Conservation (phyloP, 2,797 vertebrate species). For the Coracias cyanogaster region DNA sequence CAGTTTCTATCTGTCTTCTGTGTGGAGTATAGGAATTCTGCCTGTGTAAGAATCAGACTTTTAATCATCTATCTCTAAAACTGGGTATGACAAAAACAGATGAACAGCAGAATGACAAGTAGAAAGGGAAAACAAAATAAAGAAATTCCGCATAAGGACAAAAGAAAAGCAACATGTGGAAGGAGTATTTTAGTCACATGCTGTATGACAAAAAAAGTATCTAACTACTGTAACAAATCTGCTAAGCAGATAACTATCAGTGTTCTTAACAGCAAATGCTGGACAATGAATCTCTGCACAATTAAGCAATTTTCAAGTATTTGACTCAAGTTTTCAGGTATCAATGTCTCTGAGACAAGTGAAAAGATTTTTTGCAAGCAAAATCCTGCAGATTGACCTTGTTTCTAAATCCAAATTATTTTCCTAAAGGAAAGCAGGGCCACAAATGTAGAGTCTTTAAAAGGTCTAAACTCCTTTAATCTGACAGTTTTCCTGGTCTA, state of each 20-base stretch:
- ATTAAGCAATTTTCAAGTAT: not conserved
- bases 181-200: not conserved
- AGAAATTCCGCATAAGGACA: not conserved
- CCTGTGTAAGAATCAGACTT: not conserved
- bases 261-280: not conserved
- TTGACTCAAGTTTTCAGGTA: not conserved
- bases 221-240: not conserved
- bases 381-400: not conserved
- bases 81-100: not conserved
- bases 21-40: not conserved
- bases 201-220: not conserved
- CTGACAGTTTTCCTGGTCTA: not conserved
- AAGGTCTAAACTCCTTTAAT: not conserved
- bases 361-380: not conserved
- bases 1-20: not conserved
- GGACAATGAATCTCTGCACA: not conserved
- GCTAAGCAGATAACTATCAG: not conserved
- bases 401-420: not conserved
- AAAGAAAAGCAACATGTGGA: not conserved
- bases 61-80: conserved; percentile 1
- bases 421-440: not conserved
- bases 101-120: not conserved
- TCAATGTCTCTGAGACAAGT: not conserved
- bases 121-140: not conserved
- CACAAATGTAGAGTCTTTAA: not conserved